These are phyloP conservation scores for Tetraodon nigroviridis DNA, from an alignment of 2,113 vertebrate genomes.

Conservation along the genomic window DNA sequence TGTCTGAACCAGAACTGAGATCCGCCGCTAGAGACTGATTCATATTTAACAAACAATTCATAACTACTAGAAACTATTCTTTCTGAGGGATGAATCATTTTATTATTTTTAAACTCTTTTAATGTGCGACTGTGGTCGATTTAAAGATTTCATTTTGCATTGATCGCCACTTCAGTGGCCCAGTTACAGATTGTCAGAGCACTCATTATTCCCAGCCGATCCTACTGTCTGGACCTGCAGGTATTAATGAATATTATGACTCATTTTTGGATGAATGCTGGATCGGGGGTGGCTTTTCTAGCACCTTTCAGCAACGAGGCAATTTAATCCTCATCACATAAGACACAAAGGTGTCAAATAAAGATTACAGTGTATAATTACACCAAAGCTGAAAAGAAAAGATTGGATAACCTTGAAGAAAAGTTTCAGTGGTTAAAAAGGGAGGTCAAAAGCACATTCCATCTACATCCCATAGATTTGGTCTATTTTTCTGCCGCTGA, in stretches of 20 bases:
- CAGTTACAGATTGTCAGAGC: slow-evolving; percentile 13
- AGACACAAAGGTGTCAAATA: background rate
- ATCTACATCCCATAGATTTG: slow-evolving; percentile 14
- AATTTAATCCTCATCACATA: background rate
- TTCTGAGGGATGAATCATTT: no score
- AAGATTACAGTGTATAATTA: background rate
- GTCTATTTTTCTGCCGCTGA: slow-evolving; percentile 1
- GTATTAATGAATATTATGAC: background rate
- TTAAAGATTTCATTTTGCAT: slow-evolving; percentile 6
- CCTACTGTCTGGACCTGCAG: slow-evolving; percentile 2
- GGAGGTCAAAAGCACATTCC: slow-evolving; percentile 30
- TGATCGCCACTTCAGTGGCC: slow-evolving; percentile 10
- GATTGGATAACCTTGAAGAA: background rate
- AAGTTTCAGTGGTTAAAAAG: background rate
- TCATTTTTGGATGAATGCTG: background rate
- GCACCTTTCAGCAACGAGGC: background rate
- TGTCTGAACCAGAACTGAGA: no score
- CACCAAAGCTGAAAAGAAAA: background rate
- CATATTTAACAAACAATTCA: no score
- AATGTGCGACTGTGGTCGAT: no score
- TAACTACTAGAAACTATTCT: no score
- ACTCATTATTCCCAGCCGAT: background rate
- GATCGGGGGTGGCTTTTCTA: background rate
- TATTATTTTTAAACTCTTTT: no score
- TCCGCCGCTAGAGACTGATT: no score